phyloP scores from a whole-genome alignment of 2,113 vertebrate genomes.

The Phalacrocorax pelagicus region DNA sequence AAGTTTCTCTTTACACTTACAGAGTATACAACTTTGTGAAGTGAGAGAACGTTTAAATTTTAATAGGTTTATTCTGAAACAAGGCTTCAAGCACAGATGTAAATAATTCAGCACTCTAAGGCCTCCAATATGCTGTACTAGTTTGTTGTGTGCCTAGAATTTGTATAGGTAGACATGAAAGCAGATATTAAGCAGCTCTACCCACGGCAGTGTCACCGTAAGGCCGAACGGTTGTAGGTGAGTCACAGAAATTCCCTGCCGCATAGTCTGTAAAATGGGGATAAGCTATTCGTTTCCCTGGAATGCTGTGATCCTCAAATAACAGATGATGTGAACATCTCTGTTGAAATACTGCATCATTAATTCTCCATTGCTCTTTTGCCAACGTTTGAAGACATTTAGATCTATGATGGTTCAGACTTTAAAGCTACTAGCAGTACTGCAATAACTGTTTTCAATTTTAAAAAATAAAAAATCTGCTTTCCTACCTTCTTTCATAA shows the following conservation, averaged over 20 bases:
- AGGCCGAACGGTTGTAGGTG: neutral
- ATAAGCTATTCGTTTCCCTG: neutral
- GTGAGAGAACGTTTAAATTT: neutral
- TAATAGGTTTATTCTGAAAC: constrained; percentile 28
- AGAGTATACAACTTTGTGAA: neutral
- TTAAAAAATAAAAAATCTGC: neutral
- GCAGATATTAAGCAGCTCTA: neutral
- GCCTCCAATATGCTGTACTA: neutral
- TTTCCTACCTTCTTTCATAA: neutral
- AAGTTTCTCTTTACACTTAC: neutral
- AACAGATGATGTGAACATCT: constrained; percentile 44
- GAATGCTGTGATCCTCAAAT: constrained; percentile 50
- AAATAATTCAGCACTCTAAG: constrained; percentile 14
- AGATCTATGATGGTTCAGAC: constrained; percentile 31
- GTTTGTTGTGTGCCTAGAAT: neutral
- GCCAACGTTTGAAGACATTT: constrained; percentile 19
- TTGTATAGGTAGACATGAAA: neutral
- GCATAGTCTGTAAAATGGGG: neutral
- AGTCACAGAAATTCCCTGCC: constrained; percentile 13
- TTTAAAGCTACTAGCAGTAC: constrained; percentile 30
- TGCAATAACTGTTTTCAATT: constrained; percentile 4
- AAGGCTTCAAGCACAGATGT: neutral
- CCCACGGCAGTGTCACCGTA: neutral
- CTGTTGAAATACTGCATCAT: constrained; percentile 41
- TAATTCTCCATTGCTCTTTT: constrained; percentile 41